Conservation (phyloP, 2,797 vertebrate species). For the Thripadectes ignobilis region DNA sequence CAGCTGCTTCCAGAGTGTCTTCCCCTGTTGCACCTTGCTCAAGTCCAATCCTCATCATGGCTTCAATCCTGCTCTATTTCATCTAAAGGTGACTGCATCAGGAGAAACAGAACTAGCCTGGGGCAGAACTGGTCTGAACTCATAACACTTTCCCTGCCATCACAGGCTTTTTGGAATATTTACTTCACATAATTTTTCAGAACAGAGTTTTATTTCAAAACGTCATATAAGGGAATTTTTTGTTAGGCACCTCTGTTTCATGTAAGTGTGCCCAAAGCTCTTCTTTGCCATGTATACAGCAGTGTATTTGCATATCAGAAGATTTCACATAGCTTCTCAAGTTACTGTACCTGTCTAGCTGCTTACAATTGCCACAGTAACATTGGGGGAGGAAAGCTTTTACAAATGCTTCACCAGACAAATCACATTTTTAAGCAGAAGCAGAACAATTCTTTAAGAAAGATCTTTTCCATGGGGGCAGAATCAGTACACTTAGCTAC, state of each 20-base stretch:
- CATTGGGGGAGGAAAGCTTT: not conserved
- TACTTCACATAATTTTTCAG: not conserved
- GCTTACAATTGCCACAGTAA: constrained; percentile 30
- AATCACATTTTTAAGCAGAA: constrained; percentile 45
- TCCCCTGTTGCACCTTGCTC: not conserved
- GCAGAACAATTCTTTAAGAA: constrained; percentile 53
- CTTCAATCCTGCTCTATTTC: not conserved
- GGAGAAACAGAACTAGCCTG: not conserved
- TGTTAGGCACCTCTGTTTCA: not conserved
- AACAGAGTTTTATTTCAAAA: not conserved
- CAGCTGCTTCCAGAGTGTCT: not conserved
- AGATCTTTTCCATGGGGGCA: constrained; percentile 44
- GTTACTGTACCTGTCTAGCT: constrained; percentile 7
- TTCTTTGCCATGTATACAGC: constrained; percentile 21
- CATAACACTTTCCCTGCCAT: not conserved
- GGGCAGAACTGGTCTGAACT: not conserved
- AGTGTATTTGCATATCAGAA: constrained; percentile 57
- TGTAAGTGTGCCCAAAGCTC: not conserved
- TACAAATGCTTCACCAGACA: constrained; percentile 27
- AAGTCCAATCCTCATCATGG: not conserved
- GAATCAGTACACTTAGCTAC: constrained; percentile 58
- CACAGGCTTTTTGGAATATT: not conserved
- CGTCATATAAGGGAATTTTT: not conserved
- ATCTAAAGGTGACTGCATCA: not conserved
- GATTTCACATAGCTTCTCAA: constrained; percentile 45